Evolutionary conservation across 2,797 vertebrate species (phyloP), one percentile per base, ranked within the genome.

Genomic region (Mallotus villosus): DNA sequence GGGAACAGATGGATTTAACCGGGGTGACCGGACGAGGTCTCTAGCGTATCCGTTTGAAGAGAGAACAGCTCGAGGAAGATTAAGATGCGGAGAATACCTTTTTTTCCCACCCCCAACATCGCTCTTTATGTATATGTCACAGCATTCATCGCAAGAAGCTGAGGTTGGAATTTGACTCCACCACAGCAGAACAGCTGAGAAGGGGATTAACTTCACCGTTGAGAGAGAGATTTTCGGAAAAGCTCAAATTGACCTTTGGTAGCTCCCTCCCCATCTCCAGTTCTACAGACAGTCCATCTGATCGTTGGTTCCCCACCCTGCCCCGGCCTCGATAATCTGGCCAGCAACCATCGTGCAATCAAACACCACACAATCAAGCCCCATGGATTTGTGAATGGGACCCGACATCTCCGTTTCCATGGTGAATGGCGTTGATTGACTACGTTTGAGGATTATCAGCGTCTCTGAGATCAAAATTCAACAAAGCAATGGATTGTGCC

Each of bases 121-220:
- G 73, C 76, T 86, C 84, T 85, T 88, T 82, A 82, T 90, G 87
- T 84, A 87, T 88, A 86, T 86, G 88, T 86, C 86, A 82, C 66
- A 74, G 87, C 71, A 81, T 88, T 92, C 90, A 88, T 83, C 81
- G 32, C 83, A 24, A 67, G 63, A 68, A 55, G 22, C 19, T 24
- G 25, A 22, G 51, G 63, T 70, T 75, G 89, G 90, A 92, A 93
- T 87, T 84, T 76, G 89, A 93, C 87, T 86, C 88, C 73, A 67
- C 89, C 76, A 77, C 87, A 89, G 85, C 87, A 92, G 89, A 88
- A 90, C 90, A 92, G 90, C 87, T 90, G 89, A 92, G 88, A 91
- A 51, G 78, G 53, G 89, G 91, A 92, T 94, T 92, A 93, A 89
- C 83, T 89, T 81, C 90, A 89, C 41, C 2, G 41, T 46, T 46